A percentile compares a stretch with the other conserved stretches of the same genome.
These are phyloP conservation scores for Eustalomyia histrio DNA, from an alignment of 2,888 invertebrate species.

Conservation along the genomic window DNA sequence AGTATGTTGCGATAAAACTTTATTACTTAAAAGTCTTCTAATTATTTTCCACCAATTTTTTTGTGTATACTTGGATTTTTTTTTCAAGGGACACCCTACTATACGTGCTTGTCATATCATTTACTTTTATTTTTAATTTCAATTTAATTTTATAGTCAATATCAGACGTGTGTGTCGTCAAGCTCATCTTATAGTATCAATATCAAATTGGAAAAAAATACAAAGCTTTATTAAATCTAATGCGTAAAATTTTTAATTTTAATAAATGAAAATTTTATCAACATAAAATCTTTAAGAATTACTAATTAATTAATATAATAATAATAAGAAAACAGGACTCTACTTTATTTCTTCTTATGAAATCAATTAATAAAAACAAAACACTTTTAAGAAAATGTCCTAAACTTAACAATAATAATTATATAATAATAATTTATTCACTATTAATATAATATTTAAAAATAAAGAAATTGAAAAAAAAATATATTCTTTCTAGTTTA, in stretches of 20 bases:
- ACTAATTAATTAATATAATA: neutral
- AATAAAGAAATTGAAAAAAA: neutral
- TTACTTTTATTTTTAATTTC: too few relatives aligned
- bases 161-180: too few relatives aligned
- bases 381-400: constrained; percentile 20
- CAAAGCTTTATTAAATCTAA: constrained; percentile 51
- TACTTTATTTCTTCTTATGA: constrained; percentile 38
- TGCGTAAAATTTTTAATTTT: constrained; percentile 30
- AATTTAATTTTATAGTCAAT: too few relatives aligned
- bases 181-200: too few relatives aligned
- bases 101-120: too few relatives aligned
- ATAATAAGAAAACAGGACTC: constrained; percentile 22
- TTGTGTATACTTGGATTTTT: neutral
- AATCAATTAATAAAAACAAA: constrained; percentile 33
- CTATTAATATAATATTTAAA: neutral
- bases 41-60: too few relatives aligned
- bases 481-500: neutral
- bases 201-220: neutral
- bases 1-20: too few relatives aligned
- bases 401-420: constrained; percentile 31
- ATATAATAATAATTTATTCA: constrained; percentile 30
- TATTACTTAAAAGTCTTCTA: too few relatives aligned
- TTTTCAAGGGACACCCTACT: too few relatives aligned
- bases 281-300: neutral
- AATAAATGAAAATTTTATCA: constrained; percentile 5